These are phyloP conservation scores for Peromyscus californicus DNA, from an alignment of 2,113 vertebrate species.

Conservation along the genomic window DNA sequence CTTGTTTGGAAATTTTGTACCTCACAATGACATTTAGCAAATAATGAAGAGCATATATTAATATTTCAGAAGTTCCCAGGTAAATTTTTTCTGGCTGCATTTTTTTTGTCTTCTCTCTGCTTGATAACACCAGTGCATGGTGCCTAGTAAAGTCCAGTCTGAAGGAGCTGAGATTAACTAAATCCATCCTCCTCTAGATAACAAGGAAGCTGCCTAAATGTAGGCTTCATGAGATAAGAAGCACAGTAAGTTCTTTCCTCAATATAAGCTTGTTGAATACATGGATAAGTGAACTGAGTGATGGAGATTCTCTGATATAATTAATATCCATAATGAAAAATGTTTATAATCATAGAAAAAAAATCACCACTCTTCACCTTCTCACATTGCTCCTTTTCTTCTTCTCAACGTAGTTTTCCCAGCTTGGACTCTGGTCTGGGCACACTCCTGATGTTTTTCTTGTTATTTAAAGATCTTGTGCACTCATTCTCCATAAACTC, in stretches of 20 bases:
- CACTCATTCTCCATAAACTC: background rate
- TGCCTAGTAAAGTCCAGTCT: background rate
- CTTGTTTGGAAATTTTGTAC: background rate
- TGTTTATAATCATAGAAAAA: conserved; percentile 12
- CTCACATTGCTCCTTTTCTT: background rate
- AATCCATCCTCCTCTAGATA: background rate
- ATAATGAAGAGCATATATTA: background rate
- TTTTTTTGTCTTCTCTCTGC: conserved; percentile 13
- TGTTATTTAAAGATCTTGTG: background rate
- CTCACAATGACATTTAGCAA: background rate
- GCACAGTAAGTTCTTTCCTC: conserved; percentile 31
- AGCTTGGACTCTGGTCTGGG: background rate
- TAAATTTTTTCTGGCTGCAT: background rate
- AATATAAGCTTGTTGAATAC: background rate
- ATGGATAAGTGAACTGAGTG: background rate
- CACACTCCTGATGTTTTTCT: background rate
- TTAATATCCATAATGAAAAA: conserved; percentile 33
- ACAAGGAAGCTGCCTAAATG: conserved; percentile 55
- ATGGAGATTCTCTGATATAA: conserved; percentile 47
- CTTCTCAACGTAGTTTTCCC: background rate
- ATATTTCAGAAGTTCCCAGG: background rate
- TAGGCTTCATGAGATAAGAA: background rate
- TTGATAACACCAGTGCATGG: background rate
- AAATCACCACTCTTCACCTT: conserved; percentile 15
- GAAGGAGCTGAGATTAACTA: conserved; percentile 48